Evolutionary conservation across 2,888 invertebrate genomes (phyloP).

Genomic region (Petrolisthes manimaculis): DNA sequence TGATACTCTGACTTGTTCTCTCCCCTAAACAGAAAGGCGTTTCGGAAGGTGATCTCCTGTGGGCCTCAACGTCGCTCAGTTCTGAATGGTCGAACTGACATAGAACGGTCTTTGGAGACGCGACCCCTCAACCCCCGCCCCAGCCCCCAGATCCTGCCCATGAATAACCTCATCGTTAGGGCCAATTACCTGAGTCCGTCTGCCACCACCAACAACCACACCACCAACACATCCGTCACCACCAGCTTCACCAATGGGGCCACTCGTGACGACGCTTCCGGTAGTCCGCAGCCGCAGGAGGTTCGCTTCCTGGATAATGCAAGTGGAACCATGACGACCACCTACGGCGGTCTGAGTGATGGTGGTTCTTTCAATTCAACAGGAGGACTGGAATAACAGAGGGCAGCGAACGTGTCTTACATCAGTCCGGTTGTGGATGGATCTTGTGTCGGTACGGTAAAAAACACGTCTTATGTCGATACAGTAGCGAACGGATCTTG

Average conservation of each 20-base stretch:
- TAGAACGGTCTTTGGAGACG: conserved; percentile 39
- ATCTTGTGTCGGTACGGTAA: no score
- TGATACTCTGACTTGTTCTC: no score
- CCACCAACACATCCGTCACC: conserved; percentile 26
- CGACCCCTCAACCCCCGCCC: conserved; percentile 41
- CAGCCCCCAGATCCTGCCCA: conserved; percentile 36
- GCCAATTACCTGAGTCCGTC: conserved; percentile 28
- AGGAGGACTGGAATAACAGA: background rate
- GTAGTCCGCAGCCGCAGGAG: background rate
- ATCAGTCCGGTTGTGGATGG: background rate
- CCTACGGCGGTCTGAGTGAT: conserved; percentile 15
- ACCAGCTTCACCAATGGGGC: conserved; percentile 49
- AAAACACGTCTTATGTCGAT: no score
- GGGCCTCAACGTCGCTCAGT: conserved; percentile 44
- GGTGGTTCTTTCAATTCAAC: conserved; percentile 10
- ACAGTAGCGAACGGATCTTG: no score
- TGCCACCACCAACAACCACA: conserved; percentile 1
- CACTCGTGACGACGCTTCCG: conserved; percentile 23
- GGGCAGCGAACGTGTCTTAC: background rate
- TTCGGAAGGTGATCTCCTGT: conserved; percentile 63
- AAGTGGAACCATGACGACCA: background rate
- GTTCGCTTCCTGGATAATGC: background rate
- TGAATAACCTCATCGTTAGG: conserved; percentile 28
- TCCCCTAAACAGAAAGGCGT: conserved; percentile 56
- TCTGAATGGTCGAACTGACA: conserved; percentile 45